Conservation (phyloP, 2,888 invertebrate genomes). For the Heliconius ethilla region DNA sequence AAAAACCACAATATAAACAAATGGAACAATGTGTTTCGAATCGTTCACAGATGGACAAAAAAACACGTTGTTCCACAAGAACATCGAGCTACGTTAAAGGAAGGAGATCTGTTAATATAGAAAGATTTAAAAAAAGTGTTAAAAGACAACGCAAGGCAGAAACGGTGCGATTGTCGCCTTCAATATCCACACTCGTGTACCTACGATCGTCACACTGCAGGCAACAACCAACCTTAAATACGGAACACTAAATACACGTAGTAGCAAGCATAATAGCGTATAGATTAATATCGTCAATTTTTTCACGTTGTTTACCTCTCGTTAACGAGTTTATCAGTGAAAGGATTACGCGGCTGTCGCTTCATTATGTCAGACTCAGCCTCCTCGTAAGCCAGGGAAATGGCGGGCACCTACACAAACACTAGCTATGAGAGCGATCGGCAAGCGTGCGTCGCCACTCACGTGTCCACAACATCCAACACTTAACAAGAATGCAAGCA, state of each 20-base stretch:
- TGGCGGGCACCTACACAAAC: conserved; percentile 94
- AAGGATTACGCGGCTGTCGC: conserved; percentile 98
- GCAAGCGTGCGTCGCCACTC: conserved; percentile 48
- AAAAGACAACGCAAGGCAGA: conserved; percentile 77
- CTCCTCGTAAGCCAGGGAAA: conserved; percentile 98
- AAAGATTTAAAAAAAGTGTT: conserved; percentile 51
- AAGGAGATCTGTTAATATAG: conserved; percentile 68
- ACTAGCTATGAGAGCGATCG: conserved; percentile 78
- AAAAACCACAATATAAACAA: conserved; percentile 48
- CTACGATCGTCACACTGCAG: conserved; percentile 69
- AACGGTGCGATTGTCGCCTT: conserved; percentile 78
- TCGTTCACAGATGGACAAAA: conserved; percentile 40
- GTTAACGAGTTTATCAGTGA: conserved; percentile 98
- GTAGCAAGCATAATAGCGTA: conserved; percentile 79
- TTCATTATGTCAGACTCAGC: conserved; percentile 99
- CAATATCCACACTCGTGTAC: conserved; percentile 68
- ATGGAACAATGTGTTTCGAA: conserved; percentile 72
- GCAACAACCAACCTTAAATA: conserved; percentile 77
- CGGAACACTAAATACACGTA: conserved; percentile 76
- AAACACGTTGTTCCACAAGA: conserved; percentile 71
- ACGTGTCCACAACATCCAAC: conserved; percentile 75
- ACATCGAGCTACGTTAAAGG: conserved; percentile 74
- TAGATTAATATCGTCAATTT: conserved; percentile 68
- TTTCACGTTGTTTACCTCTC: conserved; percentile 89
- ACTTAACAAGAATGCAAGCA: conserved; percentile 59